Evolutionary conservation across 2,113 vertebrate species (phyloP).

Genomic region (Azemiops feae): DNA sequence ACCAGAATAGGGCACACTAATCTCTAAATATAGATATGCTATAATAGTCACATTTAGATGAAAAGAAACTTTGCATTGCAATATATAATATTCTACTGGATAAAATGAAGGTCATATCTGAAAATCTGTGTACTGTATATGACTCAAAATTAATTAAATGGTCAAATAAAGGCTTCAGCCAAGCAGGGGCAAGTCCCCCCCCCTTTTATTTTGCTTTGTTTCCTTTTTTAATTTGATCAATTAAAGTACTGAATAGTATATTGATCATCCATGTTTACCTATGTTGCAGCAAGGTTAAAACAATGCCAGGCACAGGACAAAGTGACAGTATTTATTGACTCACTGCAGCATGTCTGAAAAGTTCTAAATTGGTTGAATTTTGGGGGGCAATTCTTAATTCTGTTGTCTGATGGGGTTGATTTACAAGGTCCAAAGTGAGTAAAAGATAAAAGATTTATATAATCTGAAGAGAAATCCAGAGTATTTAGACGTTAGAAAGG

Average conservation of each 20-base stretch:
- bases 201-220: conserved; percentile 11
- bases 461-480: background rate
- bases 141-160: conserved; percentile 28
- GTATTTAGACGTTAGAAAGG: background rate
- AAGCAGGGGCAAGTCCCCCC: background rate
- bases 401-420: background rate
- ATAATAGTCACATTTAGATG: background rate
- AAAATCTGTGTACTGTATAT: background rate
- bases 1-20: background rate
- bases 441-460: background rate
- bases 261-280: conserved; percentile 26
- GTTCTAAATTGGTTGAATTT: background rate
- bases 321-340: conserved; percentile 23
- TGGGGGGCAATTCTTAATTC: background rate
- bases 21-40: background rate
- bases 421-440: background rate
- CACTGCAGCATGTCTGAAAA: background rate
- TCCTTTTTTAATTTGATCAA: conserved; percentile 30
- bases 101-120: conserved; percentile 7
- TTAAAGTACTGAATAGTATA: conserved; percentile 29
- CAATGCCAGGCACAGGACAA: conserved; percentile 13
- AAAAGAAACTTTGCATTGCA: background rate
- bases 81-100: background rate
- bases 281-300: conserved; percentile 31
- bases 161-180: conserved; percentile 1